phyloP scores from a whole-genome alignment of 2,113 vertebrate species.

The Planiliza haematocheilus region DNA sequence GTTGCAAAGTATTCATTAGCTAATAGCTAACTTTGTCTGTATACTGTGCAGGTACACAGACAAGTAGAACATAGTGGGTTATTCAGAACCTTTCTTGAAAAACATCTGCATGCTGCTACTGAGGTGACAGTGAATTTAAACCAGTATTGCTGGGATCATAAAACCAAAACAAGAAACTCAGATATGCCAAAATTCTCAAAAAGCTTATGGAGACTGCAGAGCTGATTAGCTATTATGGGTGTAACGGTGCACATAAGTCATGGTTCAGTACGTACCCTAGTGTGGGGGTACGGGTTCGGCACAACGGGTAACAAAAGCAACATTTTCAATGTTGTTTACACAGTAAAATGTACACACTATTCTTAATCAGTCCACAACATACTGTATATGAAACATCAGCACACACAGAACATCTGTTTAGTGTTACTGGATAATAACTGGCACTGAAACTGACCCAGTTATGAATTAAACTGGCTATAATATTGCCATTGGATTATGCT shows the following conservation, averaged over 20 bases:
- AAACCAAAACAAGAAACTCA: neutral
- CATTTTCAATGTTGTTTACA: too few species aligned
- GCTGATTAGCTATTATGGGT: neutral
- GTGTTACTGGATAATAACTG: too few species aligned
- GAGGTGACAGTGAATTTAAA: neutral
- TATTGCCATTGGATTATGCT: neutral
- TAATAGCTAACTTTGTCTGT: too few species aligned
- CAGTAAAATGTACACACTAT: neutral
- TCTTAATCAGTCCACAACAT: neutral
- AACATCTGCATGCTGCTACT: neutral
- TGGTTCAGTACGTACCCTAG: too few species aligned
- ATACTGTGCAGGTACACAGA: neutral
- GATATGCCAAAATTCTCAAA: neutral
- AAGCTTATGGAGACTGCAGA: neutral
- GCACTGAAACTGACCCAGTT: constrained; percentile 6
- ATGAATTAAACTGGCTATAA: neutral
- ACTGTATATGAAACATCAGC: neutral
- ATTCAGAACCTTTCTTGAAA: neutral
- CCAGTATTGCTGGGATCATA: neutral
- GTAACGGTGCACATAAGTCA: too few species aligned
- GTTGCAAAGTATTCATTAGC: too few species aligned
- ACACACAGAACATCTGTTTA: too few species aligned
- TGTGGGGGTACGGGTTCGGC: too few species aligned
- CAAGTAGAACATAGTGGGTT: neutral
- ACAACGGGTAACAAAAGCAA: too few species aligned